Evolutionary conservation across 2,888 invertebrate species (phyloP).

Genomic region (Drepana falcataria): DNA sequence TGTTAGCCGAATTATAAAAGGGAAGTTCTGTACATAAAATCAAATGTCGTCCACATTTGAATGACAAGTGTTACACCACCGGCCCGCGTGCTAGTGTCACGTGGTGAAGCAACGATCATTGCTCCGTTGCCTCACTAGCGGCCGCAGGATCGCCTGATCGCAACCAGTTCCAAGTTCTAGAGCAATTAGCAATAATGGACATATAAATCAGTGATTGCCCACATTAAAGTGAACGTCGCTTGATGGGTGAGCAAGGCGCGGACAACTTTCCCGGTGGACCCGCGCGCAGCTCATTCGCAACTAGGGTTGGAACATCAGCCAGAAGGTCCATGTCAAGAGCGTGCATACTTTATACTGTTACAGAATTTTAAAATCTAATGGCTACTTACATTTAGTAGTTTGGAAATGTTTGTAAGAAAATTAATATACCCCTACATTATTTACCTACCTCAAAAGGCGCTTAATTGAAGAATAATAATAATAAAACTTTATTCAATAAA

Average conservation of each 20-base stretch:
- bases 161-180: not conserved
- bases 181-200: not conserved
- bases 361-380: no score
- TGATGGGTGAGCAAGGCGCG: not conserved
- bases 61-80: not conserved
- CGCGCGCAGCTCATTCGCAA: not conserved
- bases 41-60: not conserved
- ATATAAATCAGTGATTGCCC: not conserved
- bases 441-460: no score
- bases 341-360: no score
- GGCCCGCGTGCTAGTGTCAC: not conserved
- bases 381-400: no score
- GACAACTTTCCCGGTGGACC: not conserved
- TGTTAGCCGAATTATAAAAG: no score
- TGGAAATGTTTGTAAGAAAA: no score
- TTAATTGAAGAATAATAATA: no score
- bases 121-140: not conserved
- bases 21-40: no score
- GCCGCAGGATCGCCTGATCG: not conserved
- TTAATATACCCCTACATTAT: no score
- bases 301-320: no score
- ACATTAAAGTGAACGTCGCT: not conserved
- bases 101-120: not conserved
- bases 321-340: no score
- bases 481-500: no score